phyloP scores from a whole-genome alignment of 2,113 vertebrate species.

The Sitta europaea region DNA sequence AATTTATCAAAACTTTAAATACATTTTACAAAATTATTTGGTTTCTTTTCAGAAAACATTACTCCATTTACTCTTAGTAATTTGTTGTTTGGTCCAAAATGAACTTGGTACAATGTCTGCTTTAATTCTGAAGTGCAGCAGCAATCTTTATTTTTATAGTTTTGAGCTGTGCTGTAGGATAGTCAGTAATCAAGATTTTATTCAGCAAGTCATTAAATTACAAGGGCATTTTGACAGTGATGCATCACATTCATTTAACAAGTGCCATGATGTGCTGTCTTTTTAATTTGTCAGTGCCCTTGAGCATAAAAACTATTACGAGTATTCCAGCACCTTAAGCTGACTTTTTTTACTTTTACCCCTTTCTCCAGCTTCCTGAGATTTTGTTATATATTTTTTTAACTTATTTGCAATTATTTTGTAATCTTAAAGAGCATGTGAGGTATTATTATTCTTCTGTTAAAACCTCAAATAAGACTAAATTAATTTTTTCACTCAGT shows the following conservation, averaged over 20 bases:
- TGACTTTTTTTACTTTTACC: neutral
- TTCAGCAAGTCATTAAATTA: slow-evolving; percentile 57
- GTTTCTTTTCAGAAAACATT: neutral
- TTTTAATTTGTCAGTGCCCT: slow-evolving; percentile 8
- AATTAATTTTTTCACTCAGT: neutral
- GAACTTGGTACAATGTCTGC: neutral
- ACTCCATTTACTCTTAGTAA: neutral
- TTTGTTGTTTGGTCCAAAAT: neutral
- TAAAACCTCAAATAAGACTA: neutral
- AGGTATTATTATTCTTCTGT: neutral
- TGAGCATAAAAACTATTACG: neutral
- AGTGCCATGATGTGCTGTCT: neutral
- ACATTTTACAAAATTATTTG: neutral
- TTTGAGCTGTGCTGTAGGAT: neutral
- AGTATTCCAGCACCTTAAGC: neutral
- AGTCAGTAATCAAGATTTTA: neutral
- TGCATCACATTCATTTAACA: slow-evolving; percentile 33
- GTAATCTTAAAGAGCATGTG: neutral
- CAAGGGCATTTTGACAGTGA: slow-evolving; percentile 53
- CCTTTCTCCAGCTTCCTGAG: neutral
- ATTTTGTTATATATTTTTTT: neutral
- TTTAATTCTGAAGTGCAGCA: neutral
- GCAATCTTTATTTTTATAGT: neutral
- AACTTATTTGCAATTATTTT: neutral
- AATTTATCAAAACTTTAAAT: neutral